Base-by-base conservation (phyloP, 1,140 invertebrate species). In the Lasaia peninsularis region DNA sequence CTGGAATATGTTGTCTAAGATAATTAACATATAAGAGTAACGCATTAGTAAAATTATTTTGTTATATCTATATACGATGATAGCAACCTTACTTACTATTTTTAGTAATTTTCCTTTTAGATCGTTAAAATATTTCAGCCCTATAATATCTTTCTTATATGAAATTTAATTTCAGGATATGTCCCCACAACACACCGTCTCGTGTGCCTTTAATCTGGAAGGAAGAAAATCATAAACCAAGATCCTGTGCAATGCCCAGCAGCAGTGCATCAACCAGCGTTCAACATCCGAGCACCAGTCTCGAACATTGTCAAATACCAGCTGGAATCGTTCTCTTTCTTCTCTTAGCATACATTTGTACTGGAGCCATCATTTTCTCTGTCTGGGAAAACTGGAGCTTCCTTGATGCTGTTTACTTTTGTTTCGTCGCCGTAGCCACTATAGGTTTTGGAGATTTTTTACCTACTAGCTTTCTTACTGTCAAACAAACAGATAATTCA, bases 391-490 rank as follows among this genome's bases (percentile, higher is more conserved):
- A 93, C 51, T 96, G 95, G 95, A 94, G 92, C 18, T 94, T 96
- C 69, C 90, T 96, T 20, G 95, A 97, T 73, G 94, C 95, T 0
- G 93, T 94, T 14, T 97, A 97, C 82, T 97, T 96, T 81, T 96
- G 95, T 76, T 97, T 97, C 79, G 95, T 96, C 28, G 96, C 96
- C 0, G 90, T 97, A 51, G 94, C 95, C 0, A 97, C 96, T 0
- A 96, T 97, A 40, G 96, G 96, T 11, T 95, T 97, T 61, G 95
- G 95, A 3, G 96, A 97, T 71, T 93, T 95, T 65, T 92, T 95
- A 14, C 95, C 95, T 2, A 91, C 64, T 61, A 92, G 75, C 71
- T 92, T 79, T 77, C 81, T 73, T 2, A 83, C 83, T n/a, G 69
- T 75, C 4, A 88, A 87, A 65, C 72, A 73, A 8, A 84, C 90